These are phyloP conservation scores for Mastigias papua DNA, from an alignment of 30 jellyfish, hydroid and myxozoan species.

Conservation along the genomic window DNA sequence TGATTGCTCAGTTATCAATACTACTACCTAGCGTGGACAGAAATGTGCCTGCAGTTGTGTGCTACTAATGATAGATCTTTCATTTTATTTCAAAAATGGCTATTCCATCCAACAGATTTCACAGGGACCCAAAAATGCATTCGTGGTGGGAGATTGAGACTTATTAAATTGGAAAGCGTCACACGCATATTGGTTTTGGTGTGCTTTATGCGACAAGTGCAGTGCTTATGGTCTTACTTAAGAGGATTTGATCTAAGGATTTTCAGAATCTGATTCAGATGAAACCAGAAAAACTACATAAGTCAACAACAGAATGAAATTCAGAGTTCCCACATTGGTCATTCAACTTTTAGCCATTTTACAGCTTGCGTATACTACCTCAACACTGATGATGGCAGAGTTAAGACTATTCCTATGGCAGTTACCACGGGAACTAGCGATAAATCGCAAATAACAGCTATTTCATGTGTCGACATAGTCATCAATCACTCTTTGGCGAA, in stretches of 20 bases:
- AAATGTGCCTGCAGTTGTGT: constrained; percentile 16
- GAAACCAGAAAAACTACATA: constrained; percentile 5
- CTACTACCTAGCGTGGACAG: not conserved
- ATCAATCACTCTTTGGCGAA: constrained; percentile 11
- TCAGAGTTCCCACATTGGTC: constrained; percentile 56
- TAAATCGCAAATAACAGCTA: constrained; percentile 32
- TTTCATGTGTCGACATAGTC: constrained; percentile 6
- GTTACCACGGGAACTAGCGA: constrained; percentile 32
- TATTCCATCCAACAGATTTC: not conserved
- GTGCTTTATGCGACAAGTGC: constrained; percentile 29
- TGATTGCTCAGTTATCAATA: constrained; percentile 8
- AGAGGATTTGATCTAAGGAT: not conserved
- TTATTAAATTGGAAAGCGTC: not conserved
- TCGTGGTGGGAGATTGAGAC: not conserved
- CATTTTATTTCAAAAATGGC: not conserved
- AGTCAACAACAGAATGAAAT: no score
- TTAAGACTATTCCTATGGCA: not conserved
- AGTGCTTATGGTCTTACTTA: not conserved
- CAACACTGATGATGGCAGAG: not conserved
- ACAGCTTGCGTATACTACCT: no score
- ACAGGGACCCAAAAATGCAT: not conserved
- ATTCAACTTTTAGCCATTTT: no score
- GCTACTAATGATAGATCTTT: not conserved
- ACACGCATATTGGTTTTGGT: not conserved
- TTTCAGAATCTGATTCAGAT: constrained; percentile 2